phyloP scores from a whole-genome alignment of 1,140 invertebrate genomes.

The Rhyzopertha dominica region DNA sequence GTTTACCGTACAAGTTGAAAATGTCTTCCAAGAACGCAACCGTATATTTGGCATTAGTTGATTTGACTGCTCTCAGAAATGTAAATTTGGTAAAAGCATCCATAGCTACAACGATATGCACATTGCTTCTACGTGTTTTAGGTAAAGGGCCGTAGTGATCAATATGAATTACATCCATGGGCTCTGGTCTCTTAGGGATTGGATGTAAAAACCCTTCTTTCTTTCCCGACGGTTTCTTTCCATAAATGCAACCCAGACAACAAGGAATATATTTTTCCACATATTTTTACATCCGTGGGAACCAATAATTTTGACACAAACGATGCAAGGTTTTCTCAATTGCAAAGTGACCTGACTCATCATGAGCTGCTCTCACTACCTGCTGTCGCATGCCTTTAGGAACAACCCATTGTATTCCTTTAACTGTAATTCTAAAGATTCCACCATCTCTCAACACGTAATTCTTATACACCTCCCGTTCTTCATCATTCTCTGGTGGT shows the following conservation, averaged over 20 bases:
- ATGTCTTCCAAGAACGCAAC: conserved; percentile 17
- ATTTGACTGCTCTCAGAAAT: conserved; percentile 17
- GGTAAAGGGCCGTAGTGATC: conserved; percentile 33
- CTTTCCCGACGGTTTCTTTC: conserved; percentile 20
- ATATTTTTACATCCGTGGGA: conserved; percentile 28
- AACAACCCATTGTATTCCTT: conserved; percentile 30
- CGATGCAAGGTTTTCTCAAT: conserved; percentile 28
- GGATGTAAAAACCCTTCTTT: conserved; percentile 2
- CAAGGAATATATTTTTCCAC: conserved; percentile 24
- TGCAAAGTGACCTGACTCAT: conserved; percentile 35
- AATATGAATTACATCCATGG: conserved; percentile 26
- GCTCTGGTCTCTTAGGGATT: conserved; percentile 16
- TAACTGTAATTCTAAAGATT: too few relatives aligned
- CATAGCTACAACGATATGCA: conserved; percentile 17
- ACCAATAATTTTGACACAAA: conserved; percentile 30
- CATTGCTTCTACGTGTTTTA: conserved; percentile 22
- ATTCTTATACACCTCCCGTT: neutral
- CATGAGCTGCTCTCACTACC: conserved; percentile 30
- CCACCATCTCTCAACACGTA: too few relatives aligned
- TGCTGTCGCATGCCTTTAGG: conserved; percentile 28
- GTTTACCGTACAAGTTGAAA: conserved; percentile 11
- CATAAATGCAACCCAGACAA: conserved; percentile 17
- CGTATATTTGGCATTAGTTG: conserved; percentile 13
- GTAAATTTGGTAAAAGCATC: conserved; percentile 21
- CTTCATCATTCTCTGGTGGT: neutral